phyloP scores from a whole-genome alignment of 2,888 invertebrate genomes.

The Leucoma salicis region DNA sequence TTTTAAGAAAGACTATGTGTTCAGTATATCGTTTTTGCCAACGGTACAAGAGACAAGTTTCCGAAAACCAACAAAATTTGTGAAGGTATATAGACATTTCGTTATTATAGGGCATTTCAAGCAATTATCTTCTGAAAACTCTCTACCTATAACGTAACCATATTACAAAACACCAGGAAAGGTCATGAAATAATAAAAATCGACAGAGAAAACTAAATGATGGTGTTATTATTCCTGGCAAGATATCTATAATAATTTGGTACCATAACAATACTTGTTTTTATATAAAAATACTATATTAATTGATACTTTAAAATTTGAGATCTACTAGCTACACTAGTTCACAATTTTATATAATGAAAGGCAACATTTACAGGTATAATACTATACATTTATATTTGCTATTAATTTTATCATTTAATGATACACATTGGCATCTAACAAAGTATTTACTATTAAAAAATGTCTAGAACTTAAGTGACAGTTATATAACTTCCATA shows the following conservation, averaged over 20 bases:
- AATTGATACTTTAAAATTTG: conserved; percentile 38
- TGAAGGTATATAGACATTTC: too few species aligned
- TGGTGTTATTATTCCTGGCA: conserved; percentile 25
- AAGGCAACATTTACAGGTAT: conserved; percentile 34
- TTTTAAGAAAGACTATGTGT: too few species aligned
- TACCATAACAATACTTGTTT: conserved; percentile 20
- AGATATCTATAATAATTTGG: conserved; percentile 29
- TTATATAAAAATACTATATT: conserved; percentile 37
- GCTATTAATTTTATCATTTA: conserved; percentile 1
- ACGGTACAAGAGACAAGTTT: too few species aligned
- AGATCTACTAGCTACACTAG: conserved; percentile 40
- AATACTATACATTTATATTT: conserved; percentile 29
- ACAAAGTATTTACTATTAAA: conserved; percentile 4
- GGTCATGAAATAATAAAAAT: neutral
- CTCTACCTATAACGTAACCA: too few species aligned
- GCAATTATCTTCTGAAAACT: too few species aligned
- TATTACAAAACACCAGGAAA: neutral
- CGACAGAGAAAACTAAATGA: neutral
- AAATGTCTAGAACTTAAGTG: conserved; percentile 14
- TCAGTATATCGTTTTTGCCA: too few species aligned
- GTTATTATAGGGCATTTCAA: too few species aligned
- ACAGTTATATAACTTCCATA: conserved; percentile 13
- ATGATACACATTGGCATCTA: conserved; percentile 13
- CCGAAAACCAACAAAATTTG: too few species aligned
- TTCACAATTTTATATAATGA: conserved; percentile 7